phyloP scores from a whole-genome alignment of 2,113 vertebrate species.

The Sisor rabdophorus region DNA sequence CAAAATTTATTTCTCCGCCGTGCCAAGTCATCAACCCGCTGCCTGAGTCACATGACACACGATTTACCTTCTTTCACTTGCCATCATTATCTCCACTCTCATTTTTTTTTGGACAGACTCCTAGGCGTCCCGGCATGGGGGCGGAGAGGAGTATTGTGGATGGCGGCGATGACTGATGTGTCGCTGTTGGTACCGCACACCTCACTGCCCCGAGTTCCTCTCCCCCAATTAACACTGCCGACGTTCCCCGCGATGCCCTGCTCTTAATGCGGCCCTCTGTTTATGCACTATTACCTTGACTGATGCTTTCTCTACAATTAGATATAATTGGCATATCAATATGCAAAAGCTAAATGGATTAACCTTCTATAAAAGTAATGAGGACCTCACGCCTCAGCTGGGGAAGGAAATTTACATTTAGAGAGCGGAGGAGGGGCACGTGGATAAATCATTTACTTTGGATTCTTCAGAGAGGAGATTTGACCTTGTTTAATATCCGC shows the following conservation, averaged over 20 bases:
- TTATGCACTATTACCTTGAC: constrained; percentile 99
- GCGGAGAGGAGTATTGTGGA: constrained; percentile 87
- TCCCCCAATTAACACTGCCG: constrained; percentile 90
- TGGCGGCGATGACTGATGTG: constrained; percentile 86
- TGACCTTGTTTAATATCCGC: constrained; percentile 18
- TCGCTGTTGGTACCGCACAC: constrained; percentile 89
- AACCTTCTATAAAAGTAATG: constrained; percentile 98
- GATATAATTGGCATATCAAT: constrained; percentile 98
- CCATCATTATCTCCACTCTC: constrained; percentile 14
- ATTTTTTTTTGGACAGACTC: constrained; percentile 78
- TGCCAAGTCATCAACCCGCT: neutral
- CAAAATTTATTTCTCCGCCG: neutral
- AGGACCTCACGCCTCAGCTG: constrained; percentile 93
- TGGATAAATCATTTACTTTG: constrained; percentile 61
- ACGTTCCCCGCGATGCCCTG: constrained; percentile 90
- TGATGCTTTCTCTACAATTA: constrained; percentile 95
- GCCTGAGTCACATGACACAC: constrained; percentile 8
- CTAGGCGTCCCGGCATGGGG: constrained; percentile 81
- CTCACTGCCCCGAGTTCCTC: constrained; percentile 87
- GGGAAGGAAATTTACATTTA: constrained; percentile 91
- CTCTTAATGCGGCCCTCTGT: constrained; percentile 90
- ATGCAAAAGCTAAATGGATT: constrained; percentile 99
- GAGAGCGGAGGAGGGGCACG: constrained; percentile 51
- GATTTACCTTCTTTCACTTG: constrained; percentile 15
- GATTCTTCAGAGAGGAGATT: constrained; percentile 34